Conservation (phyloP, 2,797 vertebrate genomes). For the Microctenopoma steveboyesi region DNA sequence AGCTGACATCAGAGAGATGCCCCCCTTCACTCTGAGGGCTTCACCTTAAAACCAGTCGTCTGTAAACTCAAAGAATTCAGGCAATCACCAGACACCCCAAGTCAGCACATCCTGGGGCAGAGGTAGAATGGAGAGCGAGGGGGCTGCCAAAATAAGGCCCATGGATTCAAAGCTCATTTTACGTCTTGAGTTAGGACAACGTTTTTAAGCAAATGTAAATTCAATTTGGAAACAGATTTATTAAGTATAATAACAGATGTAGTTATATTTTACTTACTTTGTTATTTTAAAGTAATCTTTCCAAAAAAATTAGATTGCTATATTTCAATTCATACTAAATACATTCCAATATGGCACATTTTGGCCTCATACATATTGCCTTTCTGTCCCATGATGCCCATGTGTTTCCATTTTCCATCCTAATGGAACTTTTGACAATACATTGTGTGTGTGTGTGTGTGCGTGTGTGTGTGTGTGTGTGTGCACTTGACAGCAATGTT, state of each 20-base stretch:
- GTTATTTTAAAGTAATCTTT: background rate
- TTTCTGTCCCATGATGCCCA: background rate
- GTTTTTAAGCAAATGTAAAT: background rate
- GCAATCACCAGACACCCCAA: constrained; percentile 68
- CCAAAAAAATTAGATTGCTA: background rate
- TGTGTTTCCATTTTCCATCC: constrained; percentile 37
- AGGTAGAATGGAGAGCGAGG: constrained; percentile 68
- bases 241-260: background rate
- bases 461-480: constrained; percentile 8
- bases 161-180: constrained; percentile 31
- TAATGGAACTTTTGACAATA: constrained; percentile 27
- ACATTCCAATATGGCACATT: constrained; percentile 2
- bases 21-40: constrained; percentile 64
- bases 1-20: constrained; percentile 70
- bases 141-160: constrained; percentile 59
- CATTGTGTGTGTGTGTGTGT: constrained; percentile 26
- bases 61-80: constrained; percentile 72
- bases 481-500: constrained; percentile 54
- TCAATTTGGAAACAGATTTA: background rate
- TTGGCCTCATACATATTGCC: background rate
- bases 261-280: too few species aligned
- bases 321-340: constrained; percentile 1
- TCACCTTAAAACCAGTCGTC: constrained; percentile 63
- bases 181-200: constrained; percentile 2
- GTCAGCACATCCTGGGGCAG: constrained; percentile 66